These are phyloP conservation scores for Tetranychus urticae DNA, from an alignment of 1,140 invertebrate genomes.

Conservation along the genomic window DNA sequence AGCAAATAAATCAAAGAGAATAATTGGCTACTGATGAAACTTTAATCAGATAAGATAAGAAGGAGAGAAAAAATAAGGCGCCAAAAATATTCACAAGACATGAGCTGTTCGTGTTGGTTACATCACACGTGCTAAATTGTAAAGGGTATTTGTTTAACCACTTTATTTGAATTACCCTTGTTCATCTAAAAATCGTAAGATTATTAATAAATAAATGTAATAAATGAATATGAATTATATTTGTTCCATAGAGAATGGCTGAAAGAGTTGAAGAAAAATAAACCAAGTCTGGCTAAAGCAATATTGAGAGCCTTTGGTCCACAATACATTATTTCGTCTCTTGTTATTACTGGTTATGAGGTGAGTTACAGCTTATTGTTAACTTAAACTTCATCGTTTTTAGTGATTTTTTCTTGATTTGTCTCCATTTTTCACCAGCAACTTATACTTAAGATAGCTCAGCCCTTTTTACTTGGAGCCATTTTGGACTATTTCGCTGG, in stretches of 20 bases:
- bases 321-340: conserved; percentile 3
- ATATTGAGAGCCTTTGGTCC: background rate
- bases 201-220: too few species aligned
- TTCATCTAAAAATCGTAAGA: too few species aligned
- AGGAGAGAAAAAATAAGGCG: too few species aligned
- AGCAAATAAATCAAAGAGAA: too few species aligned
- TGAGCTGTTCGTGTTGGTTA: too few species aligned
- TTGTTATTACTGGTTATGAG: background rate
- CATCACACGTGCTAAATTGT: too few species aligned
- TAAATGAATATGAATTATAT: too few species aligned
- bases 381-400: background rate
- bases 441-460: conserved; percentile 11
- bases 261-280: conserved; percentile 2
- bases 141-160: too few species aligned
- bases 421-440: background rate
- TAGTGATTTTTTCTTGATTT: background rate
- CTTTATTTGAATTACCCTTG: too few species aligned
- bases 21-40: too few species aligned
- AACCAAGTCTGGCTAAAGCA: background rate
- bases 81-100: too few species aligned
- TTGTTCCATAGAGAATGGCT: background rate
- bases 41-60: too few species aligned
- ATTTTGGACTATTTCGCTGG: conserved; percentile 10
- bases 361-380: background rate
- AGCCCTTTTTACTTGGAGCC: conserved; percentile 13